phyloP scores from a whole-genome alignment of 2,113 vertebrate species.

The Rutilus rutilus region DNA sequence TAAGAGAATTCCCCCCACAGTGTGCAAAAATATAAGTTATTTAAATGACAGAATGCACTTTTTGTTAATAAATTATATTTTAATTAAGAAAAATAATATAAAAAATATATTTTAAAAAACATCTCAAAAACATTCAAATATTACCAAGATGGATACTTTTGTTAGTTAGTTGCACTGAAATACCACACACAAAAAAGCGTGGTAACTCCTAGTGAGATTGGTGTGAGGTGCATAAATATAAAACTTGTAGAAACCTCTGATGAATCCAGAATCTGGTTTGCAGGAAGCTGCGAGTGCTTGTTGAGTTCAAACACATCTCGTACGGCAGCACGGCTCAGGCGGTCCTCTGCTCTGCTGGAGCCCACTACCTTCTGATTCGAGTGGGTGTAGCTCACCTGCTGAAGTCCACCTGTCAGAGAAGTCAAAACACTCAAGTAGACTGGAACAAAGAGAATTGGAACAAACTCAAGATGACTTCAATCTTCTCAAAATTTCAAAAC shows the following conservation, averaged over 20 bases:
- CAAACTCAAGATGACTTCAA: not conserved
- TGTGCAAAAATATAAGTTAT: too few relatives aligned
- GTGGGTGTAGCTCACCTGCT: constrained; percentile 87
- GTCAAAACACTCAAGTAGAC: constrained; percentile 15
- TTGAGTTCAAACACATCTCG: constrained; percentile 88
- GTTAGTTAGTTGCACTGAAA: too few relatives aligned
- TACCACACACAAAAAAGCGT: too few relatives aligned
- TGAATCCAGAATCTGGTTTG: constrained; percentile 80
- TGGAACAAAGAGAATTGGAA: not conserved
- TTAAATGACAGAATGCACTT: too few relatives aligned
- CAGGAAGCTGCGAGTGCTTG: constrained; percentile 91
- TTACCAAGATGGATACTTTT: too few relatives aligned
- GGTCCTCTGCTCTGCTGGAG: constrained; percentile 91
- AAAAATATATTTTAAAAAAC: too few relatives aligned
- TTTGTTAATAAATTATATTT: not conserved
- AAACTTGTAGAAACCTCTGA: constrained; percentile 76
- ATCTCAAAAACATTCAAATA: too few relatives aligned
- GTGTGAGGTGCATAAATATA: too few relatives aligned
- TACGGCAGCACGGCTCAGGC: constrained; percentile 85
- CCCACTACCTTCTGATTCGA: constrained; percentile 95
- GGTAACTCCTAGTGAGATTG: too few relatives aligned
- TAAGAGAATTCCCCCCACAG: too few relatives aligned
- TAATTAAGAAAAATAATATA: too few relatives aligned
- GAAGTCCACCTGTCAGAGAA: constrained; percentile 78
- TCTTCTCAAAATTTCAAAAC: not conserved